Evolutionary conservation across 2,888 invertebrate species (phyloP), one percentile per base, ranked within the genome.

Genomic region (Boloria selene): DNA sequence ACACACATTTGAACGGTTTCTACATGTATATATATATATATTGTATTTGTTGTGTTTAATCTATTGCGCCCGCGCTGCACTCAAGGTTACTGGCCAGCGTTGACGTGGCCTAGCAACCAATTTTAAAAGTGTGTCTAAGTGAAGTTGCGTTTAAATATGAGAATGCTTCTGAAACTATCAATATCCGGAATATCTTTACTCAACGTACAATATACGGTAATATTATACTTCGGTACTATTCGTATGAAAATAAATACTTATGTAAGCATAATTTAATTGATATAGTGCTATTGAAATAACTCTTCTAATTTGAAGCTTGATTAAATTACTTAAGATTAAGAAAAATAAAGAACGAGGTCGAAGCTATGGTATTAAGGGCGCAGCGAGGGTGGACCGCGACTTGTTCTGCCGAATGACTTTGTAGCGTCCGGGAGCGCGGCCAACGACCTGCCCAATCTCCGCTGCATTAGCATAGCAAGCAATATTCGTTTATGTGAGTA

Each of bases 371-470:
- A 38, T 38, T 75, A 80, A 84, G 84, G 86, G 83, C 82, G 80
- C 70, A 74, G 76, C 79, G 84, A 88, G 88, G 89, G 90, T 88
- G 85, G 86, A 78, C 81, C 71, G 70, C 77, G 77, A 79, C 85
- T 84, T 84, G 87, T 88, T 90, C 86, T 88, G 88, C 85, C 90
- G 88, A 90, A 86, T 87, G 90, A 86, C 86, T 90, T 82, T 80
- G 84, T 84, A 82, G 86, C 87, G 90, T 90, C 90, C 89, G 91
- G 90, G 90, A 88, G 82, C 77, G 84, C 85, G 92, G 92, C 84
- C 92, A 91, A 84, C 88, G 92, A 93, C 93, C 92, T 91, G 87
- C 88, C 92, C 92, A 92, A 92, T 93, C 92, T 92, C 91, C 85
- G 86, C 84, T 85, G 91, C 92, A 92, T 93, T 93, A 92, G 91